These are phyloP conservation scores for Parotocinclus haroldoi DNA, from an alignment of 2,797 vertebrate species.

Conservation along the genomic window DNA sequence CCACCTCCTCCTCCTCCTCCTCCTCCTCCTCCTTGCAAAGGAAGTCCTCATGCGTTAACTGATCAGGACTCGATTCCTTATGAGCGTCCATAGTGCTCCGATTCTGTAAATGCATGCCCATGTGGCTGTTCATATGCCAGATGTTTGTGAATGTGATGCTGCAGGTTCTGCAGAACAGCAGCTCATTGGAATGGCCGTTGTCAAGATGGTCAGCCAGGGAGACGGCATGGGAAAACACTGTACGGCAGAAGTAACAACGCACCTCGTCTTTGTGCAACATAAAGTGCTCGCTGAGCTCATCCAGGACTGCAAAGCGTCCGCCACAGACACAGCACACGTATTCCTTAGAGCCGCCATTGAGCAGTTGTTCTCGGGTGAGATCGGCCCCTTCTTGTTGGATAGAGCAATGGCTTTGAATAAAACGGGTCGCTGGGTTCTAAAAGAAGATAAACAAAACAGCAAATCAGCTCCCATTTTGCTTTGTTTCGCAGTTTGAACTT, in stretches of 20 bases:
- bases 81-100: background rate
- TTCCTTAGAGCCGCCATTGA: background rate
- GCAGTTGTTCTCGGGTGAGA: background rate
- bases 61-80: background rate
- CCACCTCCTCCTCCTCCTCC: background rate
- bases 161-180: constrained; percentile 52
- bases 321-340: constrained; percentile 60
- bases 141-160: constrained; percentile 43
- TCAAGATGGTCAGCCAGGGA: constrained; percentile 58
- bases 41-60: background rate
- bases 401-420: constrained; percentile 25
- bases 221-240: constrained; percentile 54
- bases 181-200: constrained; percentile 51
- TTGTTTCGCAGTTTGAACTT: too few species aligned
- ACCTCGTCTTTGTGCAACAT: constrained; percentile 50
- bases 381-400: constrained; percentile 58
- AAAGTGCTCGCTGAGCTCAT: constrained; percentile 52
- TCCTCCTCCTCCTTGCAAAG: background rate
- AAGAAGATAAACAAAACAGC: constrained; percentile 20
- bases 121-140: constrained; percentile 64
- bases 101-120: constrained; percentile 20
- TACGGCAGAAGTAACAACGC: constrained; percentile 58
- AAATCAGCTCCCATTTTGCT: background rate
- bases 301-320: constrained; percentile 41
- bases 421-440: constrained; percentile 53